Evolutionary conservation across 2,113 vertebrate genomes (phyloP).

Genomic region (Apteryx mantelli): DNA sequence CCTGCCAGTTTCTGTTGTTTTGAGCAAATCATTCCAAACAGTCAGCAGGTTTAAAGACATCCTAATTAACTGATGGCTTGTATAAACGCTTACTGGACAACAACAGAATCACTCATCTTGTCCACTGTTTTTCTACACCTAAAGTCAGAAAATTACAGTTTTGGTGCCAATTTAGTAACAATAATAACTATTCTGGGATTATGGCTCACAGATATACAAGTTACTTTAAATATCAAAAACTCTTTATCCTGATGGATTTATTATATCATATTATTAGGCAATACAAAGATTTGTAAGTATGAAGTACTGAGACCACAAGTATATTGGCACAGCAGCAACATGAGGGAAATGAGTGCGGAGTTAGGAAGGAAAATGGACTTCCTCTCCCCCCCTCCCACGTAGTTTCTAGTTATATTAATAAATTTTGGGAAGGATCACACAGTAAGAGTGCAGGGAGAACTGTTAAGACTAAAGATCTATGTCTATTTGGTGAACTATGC

Average conservation of each 20-base stretch:
- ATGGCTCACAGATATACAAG: neutral
- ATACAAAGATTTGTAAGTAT: neutral
- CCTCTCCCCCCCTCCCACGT: neutral
- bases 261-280: neutral
- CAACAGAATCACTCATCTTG: neutral
- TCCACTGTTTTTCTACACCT: neutral
- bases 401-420: neutral
- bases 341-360: neutral
- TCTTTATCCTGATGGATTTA: neutral
- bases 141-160: neutral
- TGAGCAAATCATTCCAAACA: neutral
- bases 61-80: neutral
- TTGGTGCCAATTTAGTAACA: neutral
- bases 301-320: neutral
- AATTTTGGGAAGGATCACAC: neutral
- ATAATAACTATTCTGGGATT: neutral
- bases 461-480: neutral
- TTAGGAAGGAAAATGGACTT: neutral
- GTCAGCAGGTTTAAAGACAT: neutral
- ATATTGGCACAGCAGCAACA: neutral
- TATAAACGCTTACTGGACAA: neutral
- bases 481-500: neutral
- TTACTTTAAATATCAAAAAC: neutral
- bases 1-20: neutral
- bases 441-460: neutral